Evolutionary conservation across 2,888 invertebrate species (phyloP), one percentile per base, ranked within the genome.

Genomic region (Megaustenia siamemsis): DNA sequence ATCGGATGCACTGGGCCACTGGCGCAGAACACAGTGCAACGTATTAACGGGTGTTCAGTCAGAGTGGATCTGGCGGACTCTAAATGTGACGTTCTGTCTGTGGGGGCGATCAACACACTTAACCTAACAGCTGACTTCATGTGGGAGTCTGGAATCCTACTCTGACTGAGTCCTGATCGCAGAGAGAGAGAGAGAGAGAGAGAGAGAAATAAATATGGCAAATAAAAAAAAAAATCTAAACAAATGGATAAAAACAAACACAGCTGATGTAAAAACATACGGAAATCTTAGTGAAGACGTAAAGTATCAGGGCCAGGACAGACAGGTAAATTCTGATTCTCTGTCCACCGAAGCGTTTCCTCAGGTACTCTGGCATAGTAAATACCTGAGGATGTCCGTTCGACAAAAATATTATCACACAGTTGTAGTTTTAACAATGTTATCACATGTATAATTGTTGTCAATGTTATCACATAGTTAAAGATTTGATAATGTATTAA

Each of bases 191-290:
- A 45, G 45, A 6, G 12, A 45, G 45, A 45, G 45, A 45, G 12
- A 45, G 45, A 45, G 45, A 10, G 10, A 5, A 24, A 24, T 56
- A 24, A 56, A 18, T 5, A 18, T 18, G 56, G 24, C 15, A 56
- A n/a, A 56, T 28, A 95, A 92, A 24, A 95, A 94, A 5, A 95
- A 90, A 28, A 94, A 93, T 5, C 95, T 94, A 75, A 24, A 18
- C 24, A 56, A n/a, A 56, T 5, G n/a, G 56, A 56, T 60, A 60
- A 6, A 68, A 4, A 68, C 35, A 68, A 6, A 68, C 49, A 49
- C 10, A 68, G 38, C 38, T 4, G 5, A 68, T 18, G 18, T 18
- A 18, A 15, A 35, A 24, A 82, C 45, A 28, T 56, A 73, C 60
- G 2, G 82, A 82, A 24, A 71, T 69, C 56, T 60, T 71, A 3